phyloP scores from a whole-genome alignment of 2,113 vertebrate species.

The Puntigrus tetrazona region DNA sequence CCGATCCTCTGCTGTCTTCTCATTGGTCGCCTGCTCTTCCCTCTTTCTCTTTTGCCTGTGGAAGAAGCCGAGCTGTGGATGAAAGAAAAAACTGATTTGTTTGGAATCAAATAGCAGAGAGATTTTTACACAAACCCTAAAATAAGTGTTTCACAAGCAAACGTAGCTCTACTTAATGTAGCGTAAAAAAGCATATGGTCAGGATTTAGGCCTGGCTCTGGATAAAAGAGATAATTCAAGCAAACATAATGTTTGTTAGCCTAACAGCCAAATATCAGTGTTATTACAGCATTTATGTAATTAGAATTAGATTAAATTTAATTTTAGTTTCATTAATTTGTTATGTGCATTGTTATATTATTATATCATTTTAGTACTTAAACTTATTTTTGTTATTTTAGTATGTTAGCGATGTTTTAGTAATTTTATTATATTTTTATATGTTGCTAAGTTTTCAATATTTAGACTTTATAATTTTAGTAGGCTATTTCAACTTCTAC shows the following conservation, averaged over 20 bases:
- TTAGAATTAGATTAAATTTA: too few species aligned
- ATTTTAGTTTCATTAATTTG: too few species aligned
- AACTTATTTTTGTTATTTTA: too few species aligned
- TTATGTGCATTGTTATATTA: not conserved
- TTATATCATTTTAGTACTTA: not conserved
- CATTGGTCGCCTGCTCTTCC: constrained; percentile 63
- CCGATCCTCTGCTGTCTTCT: constrained; percentile 76
- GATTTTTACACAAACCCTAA: not conserved
- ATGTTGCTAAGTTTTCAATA: too few species aligned
- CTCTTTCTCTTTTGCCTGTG: constrained; percentile 75
- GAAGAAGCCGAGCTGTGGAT: constrained; percentile 90
- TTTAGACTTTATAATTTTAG: too few species aligned
- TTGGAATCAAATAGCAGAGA: not conserved
- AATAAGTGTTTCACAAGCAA: not conserved
- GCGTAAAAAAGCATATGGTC: not conserved
- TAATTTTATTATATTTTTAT: too few species aligned
- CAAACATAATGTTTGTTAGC: not conserved
- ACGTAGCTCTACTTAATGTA: not conserved
- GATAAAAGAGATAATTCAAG: not conserved
- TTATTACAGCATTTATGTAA: not conserved
- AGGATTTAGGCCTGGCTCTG: not conserved
- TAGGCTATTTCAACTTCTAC: too few species aligned
- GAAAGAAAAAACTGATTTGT: constrained; percentile 22
- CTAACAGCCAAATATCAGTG: not conserved
- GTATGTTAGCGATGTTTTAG: too few species aligned